These are phyloP conservation scores for Rhincodon typus DNA, from an alignment of 2,797 vertebrate species.

Conservation along the genomic window DNA sequence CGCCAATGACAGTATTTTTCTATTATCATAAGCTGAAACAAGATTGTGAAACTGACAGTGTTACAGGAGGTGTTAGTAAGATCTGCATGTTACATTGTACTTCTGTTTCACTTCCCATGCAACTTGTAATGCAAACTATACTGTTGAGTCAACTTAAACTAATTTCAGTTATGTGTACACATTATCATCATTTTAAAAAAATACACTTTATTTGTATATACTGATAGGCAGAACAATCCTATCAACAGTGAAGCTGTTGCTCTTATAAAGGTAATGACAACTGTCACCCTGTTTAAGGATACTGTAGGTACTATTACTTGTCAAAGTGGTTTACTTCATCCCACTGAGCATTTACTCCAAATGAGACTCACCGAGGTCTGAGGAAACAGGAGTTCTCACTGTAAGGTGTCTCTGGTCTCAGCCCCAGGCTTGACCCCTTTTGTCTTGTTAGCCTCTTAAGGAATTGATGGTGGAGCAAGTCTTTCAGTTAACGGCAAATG, in stretches of 20 bases:
- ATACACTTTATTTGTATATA: neutral
- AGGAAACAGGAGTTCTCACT: neutral
- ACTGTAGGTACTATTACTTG: neutral
- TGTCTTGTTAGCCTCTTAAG: neutral
- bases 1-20: neutral
- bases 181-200: neutral
- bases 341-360: neutral
- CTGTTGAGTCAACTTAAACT: conserved; percentile 2
- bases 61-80: neutral
- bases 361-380: neutral
- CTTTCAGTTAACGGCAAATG: neutral
- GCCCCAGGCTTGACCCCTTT: neutral
- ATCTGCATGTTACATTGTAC: neutral
- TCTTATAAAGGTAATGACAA: neutral
- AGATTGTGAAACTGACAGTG: neutral
- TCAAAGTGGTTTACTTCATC: neutral
- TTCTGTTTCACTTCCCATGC: neutral
- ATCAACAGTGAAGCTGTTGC: neutral
- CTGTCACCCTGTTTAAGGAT: neutral
- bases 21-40: neutral
- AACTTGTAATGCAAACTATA: neutral
- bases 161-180: neutral
- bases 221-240: neutral
- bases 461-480: neutral
- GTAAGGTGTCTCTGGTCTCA: neutral